Conservation (phyloP, 2,888 invertebrate genomes). For the Trichogramma dendrolimi region DNA sequence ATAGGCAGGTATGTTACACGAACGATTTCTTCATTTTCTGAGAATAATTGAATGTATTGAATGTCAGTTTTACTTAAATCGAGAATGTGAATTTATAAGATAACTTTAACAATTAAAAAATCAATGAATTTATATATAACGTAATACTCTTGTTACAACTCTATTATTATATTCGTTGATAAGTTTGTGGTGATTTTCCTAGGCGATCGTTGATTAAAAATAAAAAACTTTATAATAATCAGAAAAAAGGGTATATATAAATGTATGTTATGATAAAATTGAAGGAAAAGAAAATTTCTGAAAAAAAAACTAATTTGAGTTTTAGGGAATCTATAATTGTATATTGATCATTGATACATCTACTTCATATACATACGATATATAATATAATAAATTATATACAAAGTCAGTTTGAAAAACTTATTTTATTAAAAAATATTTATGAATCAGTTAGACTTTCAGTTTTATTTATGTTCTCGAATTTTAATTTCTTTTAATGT, state of each 20-base stretch:
- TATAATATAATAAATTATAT: conserved; percentile 50
- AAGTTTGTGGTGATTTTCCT: conserved; percentile 21
- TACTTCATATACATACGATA: conserved; percentile 43
- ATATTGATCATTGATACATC: conserved; percentile 51
- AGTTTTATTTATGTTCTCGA: conserved; percentile 8
- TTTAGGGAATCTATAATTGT: conserved; percentile 50
- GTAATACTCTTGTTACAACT: conserved; percentile 35
- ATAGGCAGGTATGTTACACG: too few species aligned
- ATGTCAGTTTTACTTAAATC: conserved; percentile 2
- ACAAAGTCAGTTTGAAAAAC: conserved; percentile 44
- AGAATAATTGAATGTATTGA: too few species aligned
- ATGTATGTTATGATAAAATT: neutral
- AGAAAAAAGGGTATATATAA: conserved; percentile 16
- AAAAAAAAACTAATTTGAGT: conserved; percentile 37
- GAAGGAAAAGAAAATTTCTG: neutral
- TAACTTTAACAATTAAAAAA: conserved; percentile 10
- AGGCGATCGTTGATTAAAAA: conserved; percentile 24
- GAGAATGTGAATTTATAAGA: neutral
- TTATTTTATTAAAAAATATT: conserved; percentile 17
- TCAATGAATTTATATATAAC: conserved; percentile 25
- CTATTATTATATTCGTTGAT: conserved; percentile 33
- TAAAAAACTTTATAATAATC: conserved; percentile 1
- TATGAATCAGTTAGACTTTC: neutral
- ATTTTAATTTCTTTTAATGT: conserved; percentile 14
- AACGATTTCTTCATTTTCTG: too few species aligned